phyloP scores from a whole-genome alignment of 2,113 vertebrate species.

The Dendrocopos noguchii region DNA sequence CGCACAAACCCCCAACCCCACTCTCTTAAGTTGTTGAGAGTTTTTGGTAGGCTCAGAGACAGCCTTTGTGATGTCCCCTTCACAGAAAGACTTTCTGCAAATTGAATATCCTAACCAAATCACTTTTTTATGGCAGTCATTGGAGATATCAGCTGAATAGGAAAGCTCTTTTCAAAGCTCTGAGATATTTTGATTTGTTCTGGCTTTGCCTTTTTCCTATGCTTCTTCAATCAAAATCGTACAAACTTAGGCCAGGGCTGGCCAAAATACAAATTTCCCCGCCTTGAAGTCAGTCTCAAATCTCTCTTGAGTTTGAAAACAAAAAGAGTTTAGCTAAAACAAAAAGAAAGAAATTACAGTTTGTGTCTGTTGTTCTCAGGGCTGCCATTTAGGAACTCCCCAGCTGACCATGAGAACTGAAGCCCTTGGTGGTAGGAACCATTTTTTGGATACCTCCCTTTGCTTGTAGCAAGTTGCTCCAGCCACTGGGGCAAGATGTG shows the following conservation, averaged over 20 bases:
- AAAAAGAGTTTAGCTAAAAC: not conserved
- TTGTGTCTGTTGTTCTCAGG: not conserved
- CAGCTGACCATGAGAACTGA: not conserved
- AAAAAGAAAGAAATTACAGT: not conserved
- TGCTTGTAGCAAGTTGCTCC: not conserved
- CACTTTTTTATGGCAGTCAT: not conserved
- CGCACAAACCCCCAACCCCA: too few species aligned
- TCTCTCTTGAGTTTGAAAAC: not conserved
- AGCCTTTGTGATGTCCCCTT: not conserved
- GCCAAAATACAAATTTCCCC: not conserved
- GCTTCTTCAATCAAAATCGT: not conserved
- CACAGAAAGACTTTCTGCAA: not conserved
- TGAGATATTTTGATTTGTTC: not conserved
- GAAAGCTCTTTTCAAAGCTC: not conserved
- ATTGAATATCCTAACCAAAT: not conserved
- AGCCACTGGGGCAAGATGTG: not conserved
- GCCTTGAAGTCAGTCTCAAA: not conserved
- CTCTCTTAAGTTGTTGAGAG: not conserved
- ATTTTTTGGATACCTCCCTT: not conserved
- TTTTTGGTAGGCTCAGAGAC: not conserved
- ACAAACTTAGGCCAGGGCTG: accelerated
- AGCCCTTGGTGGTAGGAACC: not conserved
- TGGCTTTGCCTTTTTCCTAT: not conserved
- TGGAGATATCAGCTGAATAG: not conserved
- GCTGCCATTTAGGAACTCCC: not conserved